Evolutionary conservation across 2,113 vertebrate genomes (phyloP).

Genomic region (Microtus ochrogaster): DNA sequence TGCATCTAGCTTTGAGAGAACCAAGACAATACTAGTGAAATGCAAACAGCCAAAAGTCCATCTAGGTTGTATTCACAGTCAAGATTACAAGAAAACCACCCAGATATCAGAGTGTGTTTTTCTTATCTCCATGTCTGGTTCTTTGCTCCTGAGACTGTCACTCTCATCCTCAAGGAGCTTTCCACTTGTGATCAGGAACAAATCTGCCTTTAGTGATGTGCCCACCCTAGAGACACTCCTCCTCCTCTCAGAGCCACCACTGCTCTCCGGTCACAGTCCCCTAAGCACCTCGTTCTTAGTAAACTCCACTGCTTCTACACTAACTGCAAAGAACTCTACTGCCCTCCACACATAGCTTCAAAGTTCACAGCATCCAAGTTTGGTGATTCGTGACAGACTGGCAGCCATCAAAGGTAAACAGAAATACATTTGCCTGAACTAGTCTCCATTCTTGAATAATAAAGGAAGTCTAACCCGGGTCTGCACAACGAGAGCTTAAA

Average conservation of each 20-base stretch:
- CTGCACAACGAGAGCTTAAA: background rate
- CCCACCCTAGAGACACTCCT: background rate
- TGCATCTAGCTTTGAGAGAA: background rate
- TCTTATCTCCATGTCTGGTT: background rate
- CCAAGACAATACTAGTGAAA: background rate
- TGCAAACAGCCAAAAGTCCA: background rate
- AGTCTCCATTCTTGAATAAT: background rate
- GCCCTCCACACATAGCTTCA: background rate
- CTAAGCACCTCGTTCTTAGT: background rate
- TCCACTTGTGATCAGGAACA: background rate
- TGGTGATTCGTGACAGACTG: background rate
- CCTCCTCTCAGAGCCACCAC: background rate
- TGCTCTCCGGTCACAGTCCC: background rate
- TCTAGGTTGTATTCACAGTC: background rate
- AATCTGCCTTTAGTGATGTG: background rate
- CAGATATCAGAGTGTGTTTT: background rate
- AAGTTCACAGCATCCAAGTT: background rate
- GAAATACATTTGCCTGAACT: background rate
- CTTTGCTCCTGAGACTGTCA: background rate
- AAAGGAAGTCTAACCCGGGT: background rate
- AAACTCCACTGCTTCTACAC: background rate
- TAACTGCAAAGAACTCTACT: background rate
- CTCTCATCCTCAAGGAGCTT: background rate
- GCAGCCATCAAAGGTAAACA: background rate
- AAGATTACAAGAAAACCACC: background rate